Base-by-base conservation (phyloP, 2,797 vertebrate species). In the Hypotaenidia okinawae region DNA sequence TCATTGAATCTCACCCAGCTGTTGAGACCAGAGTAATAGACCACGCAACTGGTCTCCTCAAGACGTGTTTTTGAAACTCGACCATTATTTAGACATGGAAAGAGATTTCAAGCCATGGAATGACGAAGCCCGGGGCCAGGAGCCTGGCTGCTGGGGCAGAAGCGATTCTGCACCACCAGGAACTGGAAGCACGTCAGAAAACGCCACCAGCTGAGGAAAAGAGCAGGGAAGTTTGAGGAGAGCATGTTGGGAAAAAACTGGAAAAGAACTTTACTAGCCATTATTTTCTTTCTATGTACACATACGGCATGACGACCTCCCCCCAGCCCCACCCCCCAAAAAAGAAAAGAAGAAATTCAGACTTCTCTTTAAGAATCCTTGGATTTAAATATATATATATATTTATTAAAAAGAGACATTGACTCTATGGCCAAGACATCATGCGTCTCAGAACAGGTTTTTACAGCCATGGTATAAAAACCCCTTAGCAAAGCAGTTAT, bases 331-430 rank as follows among this genome's bases (percentile, higher is more conserved):
- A 17, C 18, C 43, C 9, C 43, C 43, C 22, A 23, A 49, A 49
- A 12, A 55, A 24, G 15, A 16, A 17, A 85, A 64, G 2, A 92
- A 92, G 39, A 90, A 96, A 91, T 41, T 72, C 72, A 96, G 91
- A 92, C 91, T 87, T 91, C 77, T 93, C 75, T 89, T 95, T 89
- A 95, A 76, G 90, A 96, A 92, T 93, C 35, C 89, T 93, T 94
- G 69, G 69, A 96, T 93, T 96, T 95, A 97, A 96, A 95, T 95
- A 95, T 94, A 97, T 95, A 97, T 95, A 94, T 86, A 83, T 95
- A 94, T 95, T 95, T 96, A 96, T 97, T 95, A 95, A 93, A 94
- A 97, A 95, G 90, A 95, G 92, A 94, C 85, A 96, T 90, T 93
- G 87, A 95, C 59, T 92, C 91, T 84, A 69, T 87, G 93, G 90